Conservation (phyloP, 2,888 invertebrate species). For the Crocallis elinguaria region DNA sequence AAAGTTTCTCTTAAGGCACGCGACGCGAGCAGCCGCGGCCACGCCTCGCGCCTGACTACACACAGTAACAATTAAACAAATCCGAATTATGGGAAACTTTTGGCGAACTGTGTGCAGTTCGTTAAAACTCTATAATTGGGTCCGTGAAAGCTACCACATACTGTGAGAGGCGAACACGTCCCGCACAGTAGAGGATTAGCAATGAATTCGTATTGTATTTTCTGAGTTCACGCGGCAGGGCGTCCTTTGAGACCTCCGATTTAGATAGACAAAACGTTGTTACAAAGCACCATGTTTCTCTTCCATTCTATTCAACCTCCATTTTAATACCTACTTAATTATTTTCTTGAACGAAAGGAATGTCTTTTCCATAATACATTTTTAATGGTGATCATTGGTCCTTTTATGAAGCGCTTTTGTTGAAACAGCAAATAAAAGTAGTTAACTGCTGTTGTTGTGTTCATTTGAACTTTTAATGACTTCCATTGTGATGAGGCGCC, state of each 20-base stretch:
- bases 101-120: constrained; percentile 54
- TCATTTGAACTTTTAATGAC: constrained; percentile 40
- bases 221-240: constrained; percentile 16
- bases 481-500: constrained; percentile 43
- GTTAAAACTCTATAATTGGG: constrained; percentile 66
- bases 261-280: constrained; percentile 7
- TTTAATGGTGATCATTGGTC: no score
- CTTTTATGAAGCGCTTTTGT: not conserved
- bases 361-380: not conserved
- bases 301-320: no score
- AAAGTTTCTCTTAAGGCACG: constrained; percentile 49
- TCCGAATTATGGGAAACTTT: constrained; percentile 53
- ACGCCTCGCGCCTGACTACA: constrained; percentile 25
- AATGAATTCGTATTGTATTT: constrained; percentile 42
- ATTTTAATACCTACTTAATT: not conserved
- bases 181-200: constrained; percentile 45
- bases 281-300: constrained; percentile 2
- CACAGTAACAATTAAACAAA: constrained; percentile 55
- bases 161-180: constrained; percentile 42
- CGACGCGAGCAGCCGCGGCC: constrained; percentile 23
- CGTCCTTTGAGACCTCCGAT: constrained; percentile 16
- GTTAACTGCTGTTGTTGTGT: constrained; percentile 7
- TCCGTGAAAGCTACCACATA: constrained; percentile 43
- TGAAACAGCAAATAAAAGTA: constrained; percentile 8
- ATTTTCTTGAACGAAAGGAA: not conserved